These are phyloP conservation scores for Cynocephalus volans DNA, from an alignment of 2,113 vertebrate species.

Conservation along the genomic window DNA sequence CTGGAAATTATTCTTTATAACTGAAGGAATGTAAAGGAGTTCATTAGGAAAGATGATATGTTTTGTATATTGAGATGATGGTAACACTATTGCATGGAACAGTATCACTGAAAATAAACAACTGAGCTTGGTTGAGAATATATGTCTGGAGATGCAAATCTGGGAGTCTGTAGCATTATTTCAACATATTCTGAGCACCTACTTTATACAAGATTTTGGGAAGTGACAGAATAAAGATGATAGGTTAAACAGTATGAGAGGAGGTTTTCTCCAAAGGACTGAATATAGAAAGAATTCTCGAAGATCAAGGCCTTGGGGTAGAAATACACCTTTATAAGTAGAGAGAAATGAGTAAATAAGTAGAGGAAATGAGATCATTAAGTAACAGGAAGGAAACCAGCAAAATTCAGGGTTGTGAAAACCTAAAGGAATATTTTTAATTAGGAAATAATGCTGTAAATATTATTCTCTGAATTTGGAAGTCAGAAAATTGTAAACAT, in stretches of 20 bases:
- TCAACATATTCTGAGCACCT: not conserved
- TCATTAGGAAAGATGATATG: not conserved
- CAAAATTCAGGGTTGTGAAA: not conserved
- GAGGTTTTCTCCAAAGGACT: not conserved
- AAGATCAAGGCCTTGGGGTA: not conserved
- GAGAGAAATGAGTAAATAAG: not conserved
- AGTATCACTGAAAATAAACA: not conserved
- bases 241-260: not conserved
- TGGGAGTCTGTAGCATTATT: not conserved
- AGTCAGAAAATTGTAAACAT: not conserved
- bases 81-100: not conserved
- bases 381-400: not conserved
- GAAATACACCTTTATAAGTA: not conserved
- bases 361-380: not conserved
- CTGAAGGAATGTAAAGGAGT: not conserved
- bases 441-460: not conserved
- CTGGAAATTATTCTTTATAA: not conserved
- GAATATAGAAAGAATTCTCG: not conserved
- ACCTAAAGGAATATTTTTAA: not conserved
- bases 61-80: conserved; percentile 20
- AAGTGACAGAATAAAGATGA: conserved; percentile 6
- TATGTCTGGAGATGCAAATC: not conserved
- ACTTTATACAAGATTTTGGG: not conserved
- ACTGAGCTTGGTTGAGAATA: not conserved
- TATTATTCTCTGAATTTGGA: not conserved